phyloP scores from a whole-genome alignment of 2,113 vertebrate genomes.

The Tachysurus fulvidraco region DNA sequence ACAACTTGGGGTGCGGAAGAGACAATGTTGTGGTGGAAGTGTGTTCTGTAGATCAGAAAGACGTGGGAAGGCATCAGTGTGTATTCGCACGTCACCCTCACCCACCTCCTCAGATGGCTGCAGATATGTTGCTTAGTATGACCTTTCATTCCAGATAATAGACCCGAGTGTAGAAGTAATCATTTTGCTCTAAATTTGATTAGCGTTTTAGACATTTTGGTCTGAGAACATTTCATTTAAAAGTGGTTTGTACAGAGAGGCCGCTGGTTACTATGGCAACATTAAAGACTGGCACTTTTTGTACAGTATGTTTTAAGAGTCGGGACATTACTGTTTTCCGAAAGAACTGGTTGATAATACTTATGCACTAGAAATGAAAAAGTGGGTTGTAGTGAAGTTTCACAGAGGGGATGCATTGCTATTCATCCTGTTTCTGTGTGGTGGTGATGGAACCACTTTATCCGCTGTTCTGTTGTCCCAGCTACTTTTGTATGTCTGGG shows the following conservation, averaged over 20 bases:
- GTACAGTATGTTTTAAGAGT: not conserved
- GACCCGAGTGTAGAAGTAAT: not conserved
- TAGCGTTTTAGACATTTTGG: not conserved
- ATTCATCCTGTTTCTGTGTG: not conserved
- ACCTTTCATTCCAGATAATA: not conserved
- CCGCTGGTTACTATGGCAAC: slow-evolving; percentile 22
- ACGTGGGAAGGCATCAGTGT: not conserved
- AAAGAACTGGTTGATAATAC: not conserved
- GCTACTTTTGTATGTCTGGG: not conserved
- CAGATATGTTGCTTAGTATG: not conserved
- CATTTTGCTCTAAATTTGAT: not conserved
- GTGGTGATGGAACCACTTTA: not conserved
- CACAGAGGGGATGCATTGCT: not conserved
- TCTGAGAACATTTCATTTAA: slow-evolving; percentile 2
- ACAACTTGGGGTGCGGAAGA: not conserved
- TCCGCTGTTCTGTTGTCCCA: not conserved
- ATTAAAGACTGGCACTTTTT: slow-evolving; percentile 13
- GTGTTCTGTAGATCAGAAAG: not conserved
- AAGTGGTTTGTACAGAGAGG: slow-evolving; percentile 9
- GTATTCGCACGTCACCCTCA: not conserved
- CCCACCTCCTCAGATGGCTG: not conserved
- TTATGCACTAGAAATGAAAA: not conserved
- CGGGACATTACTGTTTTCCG: not conserved
- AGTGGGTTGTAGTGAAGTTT: not conserved
- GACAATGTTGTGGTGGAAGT: not conserved